Evolutionary conservation across 2,797 vertebrate genomes (phyloP).

Genomic region (Zalophus californianus): DNA sequence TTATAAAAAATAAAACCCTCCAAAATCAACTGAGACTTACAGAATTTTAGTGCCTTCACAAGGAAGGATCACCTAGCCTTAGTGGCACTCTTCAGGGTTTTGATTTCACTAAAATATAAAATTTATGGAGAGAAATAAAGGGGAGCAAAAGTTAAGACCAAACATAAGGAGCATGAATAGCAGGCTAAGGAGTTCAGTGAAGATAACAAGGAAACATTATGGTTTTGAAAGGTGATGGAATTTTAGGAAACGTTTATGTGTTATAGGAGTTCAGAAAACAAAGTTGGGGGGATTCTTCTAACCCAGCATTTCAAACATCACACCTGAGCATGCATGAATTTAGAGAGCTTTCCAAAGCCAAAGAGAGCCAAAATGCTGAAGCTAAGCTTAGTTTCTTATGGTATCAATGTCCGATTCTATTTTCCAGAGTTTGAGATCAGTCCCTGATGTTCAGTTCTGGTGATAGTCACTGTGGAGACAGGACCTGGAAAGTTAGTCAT

Average conservation of each 20-base stretch:
- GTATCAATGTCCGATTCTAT: neutral
- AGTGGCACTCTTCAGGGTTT: neutral
- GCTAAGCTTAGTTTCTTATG: neutral
- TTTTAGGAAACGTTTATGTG: neutral
- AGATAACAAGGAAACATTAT: neutral
- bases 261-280: neutral
- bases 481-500: neutral
- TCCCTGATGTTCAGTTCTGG: neutral
- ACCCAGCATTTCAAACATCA: neutral
- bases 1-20: neutral
- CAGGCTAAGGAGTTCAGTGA: neutral
- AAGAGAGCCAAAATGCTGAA: neutral
- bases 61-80: neutral
- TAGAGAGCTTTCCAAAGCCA: neutral
- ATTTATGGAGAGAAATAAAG: neutral
- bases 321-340: neutral
- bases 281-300: neutral
- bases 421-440: neutral
- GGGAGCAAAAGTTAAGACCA: neutral
- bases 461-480: neutral
- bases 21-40: neutral
- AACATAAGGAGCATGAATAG: neutral
- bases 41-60: neutral
- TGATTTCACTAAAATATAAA: conserved; percentile 6
- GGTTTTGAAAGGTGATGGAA: neutral